Evolutionary conservation across 1,140 invertebrate genomes (phyloP).

Genomic region (Homarus americanus): DNA sequence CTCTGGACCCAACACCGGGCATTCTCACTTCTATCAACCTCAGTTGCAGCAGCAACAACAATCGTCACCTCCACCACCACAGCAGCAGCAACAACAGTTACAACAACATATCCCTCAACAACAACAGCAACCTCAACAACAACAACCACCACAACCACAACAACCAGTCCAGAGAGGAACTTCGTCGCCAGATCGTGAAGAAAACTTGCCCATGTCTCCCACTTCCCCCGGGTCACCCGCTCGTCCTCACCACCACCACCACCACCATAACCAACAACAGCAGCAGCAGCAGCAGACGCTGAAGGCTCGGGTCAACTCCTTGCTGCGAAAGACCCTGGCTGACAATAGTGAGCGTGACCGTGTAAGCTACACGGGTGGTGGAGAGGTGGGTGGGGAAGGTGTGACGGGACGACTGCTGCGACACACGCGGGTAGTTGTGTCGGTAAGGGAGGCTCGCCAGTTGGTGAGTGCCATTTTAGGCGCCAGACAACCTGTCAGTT

Average conservation of each 20-base stretch:
- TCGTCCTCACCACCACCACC: slow-evolving; percentile 31
- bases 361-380: slow-evolving; percentile 63
- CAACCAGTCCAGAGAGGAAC: slow-evolving; percentile 75
- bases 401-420: slow-evolving; percentile 90
- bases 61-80: not conserved
- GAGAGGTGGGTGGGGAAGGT: slow-evolving; percentile 79
- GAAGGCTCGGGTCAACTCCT: slow-evolving; percentile 91
- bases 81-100: slow-evolving; percentile 24
- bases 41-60: not conserved
- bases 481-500: slow-evolving; percentile 83
- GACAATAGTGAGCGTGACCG: slow-evolving; percentile 93
- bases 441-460: slow-evolving; percentile 85
- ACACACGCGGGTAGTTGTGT: slow-evolving; percentile 87
- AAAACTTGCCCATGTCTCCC: not conserved
- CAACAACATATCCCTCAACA: not conserved
- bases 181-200: slow-evolving; percentile 48
- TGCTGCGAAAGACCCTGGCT: slow-evolving; percentile 92
- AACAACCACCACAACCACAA: slow-evolving; percentile 75
- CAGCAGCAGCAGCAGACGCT: slow-evolving; percentile 83
- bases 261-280: slow-evolving; percentile 19
- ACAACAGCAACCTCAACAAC: slow-evolving; percentile 1
- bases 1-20: slow-evolving; percentile 75
- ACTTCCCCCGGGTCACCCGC: slow-evolving; percentile 47
- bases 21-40: slow-evolving; percentile 77
- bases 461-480: slow-evolving; percentile 88